Percentiles rank a stretch among this genome's conserved stretches.
Evolutionary conservation across 2,797 vertebrate genomes (phyloP).

Genomic region (Paguma larvata): DNA sequence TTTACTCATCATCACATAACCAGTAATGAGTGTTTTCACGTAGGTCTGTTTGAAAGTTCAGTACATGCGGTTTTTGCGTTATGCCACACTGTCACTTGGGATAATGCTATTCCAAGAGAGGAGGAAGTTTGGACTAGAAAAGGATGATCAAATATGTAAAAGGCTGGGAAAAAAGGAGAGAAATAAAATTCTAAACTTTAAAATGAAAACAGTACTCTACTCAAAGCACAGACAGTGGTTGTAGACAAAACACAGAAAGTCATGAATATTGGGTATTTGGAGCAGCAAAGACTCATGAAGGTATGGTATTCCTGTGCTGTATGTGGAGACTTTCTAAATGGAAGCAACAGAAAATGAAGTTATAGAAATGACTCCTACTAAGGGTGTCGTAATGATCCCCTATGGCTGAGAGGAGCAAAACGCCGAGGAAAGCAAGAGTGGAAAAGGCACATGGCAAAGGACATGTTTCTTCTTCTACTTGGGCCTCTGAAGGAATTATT

Average conservation of each 20-base stretch:
- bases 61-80: background rate
- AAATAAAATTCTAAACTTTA: background rate
- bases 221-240: background rate
- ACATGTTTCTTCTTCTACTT: background rate
- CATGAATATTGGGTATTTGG: background rate
- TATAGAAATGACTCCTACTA: background rate
- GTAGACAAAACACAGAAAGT: background rate
- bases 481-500: background rate
- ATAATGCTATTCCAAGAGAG: background rate
- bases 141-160: background rate
- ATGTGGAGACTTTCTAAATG: background rate
- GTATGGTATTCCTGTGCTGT: background rate
- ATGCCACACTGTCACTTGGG: background rate
- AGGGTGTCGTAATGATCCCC: too few species aligned
- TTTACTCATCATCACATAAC: background rate
- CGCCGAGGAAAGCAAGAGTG: background rate
- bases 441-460: background rate
- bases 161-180: background rate
- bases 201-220: background rate
- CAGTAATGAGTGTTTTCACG: background rate
- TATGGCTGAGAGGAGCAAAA: background rate
- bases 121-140: background rate
- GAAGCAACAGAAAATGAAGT: background rate
- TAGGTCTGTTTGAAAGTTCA: background rate
- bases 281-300: background rate